A percentile compares a stretch with the other conserved stretches of the same genome.
phyloP scores from a whole-genome alignment of 2,888 invertebrate species.

The Ennomos quercinarius region DNA sequence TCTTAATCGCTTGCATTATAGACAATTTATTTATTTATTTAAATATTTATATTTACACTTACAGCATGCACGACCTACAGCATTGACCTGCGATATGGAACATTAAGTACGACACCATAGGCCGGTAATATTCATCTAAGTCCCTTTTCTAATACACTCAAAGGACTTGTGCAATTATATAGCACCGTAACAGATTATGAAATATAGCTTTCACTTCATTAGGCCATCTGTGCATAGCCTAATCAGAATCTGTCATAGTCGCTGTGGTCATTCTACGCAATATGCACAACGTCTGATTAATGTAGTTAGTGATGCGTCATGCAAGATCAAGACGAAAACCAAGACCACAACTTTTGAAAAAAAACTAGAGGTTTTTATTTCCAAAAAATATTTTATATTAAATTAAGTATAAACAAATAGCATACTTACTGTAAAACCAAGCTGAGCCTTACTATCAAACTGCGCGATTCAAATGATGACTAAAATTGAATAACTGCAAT shows the following conservation, averaged over 20 bases:
- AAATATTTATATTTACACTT: too few relatives aligned
- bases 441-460: too few relatives aligned
- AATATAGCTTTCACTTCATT: slow-evolving; percentile 48
- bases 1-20: too few relatives aligned
- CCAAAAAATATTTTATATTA: too few relatives aligned
- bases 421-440: too few relatives aligned
- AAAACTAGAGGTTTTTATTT: too few relatives aligned
- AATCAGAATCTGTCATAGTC: slow-evolving; percentile 55
- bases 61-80: too few relatives aligned
- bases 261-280: slow-evolving; percentile 28
- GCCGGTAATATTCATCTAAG: slow-evolving; percentile 35
- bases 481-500: too few relatives aligned
- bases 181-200: slow-evolving; percentile 39
- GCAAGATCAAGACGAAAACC: slow-evolving; percentile 23
- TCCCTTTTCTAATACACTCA: slow-evolving; percentile 41
- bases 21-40: too few relatives aligned
- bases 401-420: too few relatives aligned
- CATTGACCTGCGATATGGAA: neutral
- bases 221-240: slow-evolving; percentile 39
- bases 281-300: slow-evolving; percentile 32
- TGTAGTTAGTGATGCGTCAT: slow-evolving; percentile 33
- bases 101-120: slow-evolving; percentile 20
- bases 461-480: too few relatives aligned
- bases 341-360: neutral
- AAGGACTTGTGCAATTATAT: slow-evolving; percentile 42